Evolutionary conservation across 2,113 vertebrate genomes (phyloP), one percentile per base, ranked within the genome.

Genomic region (Cheilinus undulatus): DNA sequence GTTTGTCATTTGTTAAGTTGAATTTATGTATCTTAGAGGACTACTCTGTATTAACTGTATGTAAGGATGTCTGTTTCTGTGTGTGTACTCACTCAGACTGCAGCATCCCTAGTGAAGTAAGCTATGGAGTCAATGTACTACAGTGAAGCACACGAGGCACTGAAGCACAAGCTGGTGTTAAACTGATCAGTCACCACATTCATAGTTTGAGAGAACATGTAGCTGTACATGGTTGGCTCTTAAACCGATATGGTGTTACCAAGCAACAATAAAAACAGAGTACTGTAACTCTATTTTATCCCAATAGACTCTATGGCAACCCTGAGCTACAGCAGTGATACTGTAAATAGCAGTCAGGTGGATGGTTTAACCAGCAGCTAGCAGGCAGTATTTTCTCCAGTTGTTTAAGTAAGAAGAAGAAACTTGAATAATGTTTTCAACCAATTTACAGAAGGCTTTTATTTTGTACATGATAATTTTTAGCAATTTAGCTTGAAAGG

Each of bases 211-310:
- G 72, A 19, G 15, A 30, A 22, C 53, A 42, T 62, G 28, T 54
- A 42, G 34, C 51, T 56, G 5, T 28, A 32, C 57, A 53, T 5
- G 5, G 65, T 17, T 45, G 59, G 59, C 20, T 64, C 66, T 57
- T 64, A 54, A 71, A 58, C 46, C 56, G 42, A 49, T 74, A n/a
- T 59, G 43, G 66, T 66, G 75, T 89, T 82, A 72, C 82, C 64
- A 64, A 45, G 83, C 82, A 82, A 84, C 84, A 32, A 14, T 36
- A 51, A 72, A 42, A 52, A 30, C 51, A 19, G 26, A 52, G 61
- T 43, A 69, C 38, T 68, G 56, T 51, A 59, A 68, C 23, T 22
- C 2, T 40, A 23, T 71, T 43, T 28, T 52, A 57, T 52, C 65
- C 64, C 15, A 4, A 63, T 30, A 23, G 57, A 83, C n/a, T n/a